Evolutionary conservation across 2,797 vertebrate genomes (phyloP).

Genomic region (Ispidina lecontei): DNA sequence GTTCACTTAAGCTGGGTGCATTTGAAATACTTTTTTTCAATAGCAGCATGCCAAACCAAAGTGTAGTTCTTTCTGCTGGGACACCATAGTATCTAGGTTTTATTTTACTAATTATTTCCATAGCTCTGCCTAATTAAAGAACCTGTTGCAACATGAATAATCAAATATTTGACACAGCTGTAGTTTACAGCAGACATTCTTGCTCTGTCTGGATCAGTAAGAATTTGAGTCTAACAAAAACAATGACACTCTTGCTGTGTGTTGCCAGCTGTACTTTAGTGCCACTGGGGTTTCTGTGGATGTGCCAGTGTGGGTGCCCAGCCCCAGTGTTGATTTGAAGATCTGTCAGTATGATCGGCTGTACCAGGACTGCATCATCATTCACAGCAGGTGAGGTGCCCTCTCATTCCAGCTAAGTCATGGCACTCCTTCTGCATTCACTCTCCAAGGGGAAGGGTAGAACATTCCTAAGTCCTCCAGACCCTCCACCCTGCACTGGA

Average conservation of each 20-base stretch:
- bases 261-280: conserved; percentile 74
- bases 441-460: neutral
- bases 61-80: neutral
- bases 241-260: neutral
- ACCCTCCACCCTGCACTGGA: neutral
- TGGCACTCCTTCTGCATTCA: neutral
- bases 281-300: conserved; percentile 78
- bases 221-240: neutral
- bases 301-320: conserved; percentile 86
- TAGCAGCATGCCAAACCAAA: neutral
- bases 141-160: neutral
- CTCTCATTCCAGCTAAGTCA: neutral
- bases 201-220: neutral
- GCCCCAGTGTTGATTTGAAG: conserved; percentile 85
- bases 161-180: neutral
- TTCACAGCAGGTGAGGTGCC: conserved; percentile 85
- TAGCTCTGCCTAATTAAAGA: neutral
- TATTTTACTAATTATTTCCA: neutral
- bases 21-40: neutral
- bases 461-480: neutral
- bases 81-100: neutral
- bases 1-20: neutral
- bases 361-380: conserved; percentile 85
- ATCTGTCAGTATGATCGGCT: conserved; percentile 89
- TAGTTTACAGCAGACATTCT: neutral